Evolutionary conservation across 2,888 invertebrate species (phyloP), one percentile per base, ranked within the genome.

Genomic region (Athrips mouffetella): DNA sequence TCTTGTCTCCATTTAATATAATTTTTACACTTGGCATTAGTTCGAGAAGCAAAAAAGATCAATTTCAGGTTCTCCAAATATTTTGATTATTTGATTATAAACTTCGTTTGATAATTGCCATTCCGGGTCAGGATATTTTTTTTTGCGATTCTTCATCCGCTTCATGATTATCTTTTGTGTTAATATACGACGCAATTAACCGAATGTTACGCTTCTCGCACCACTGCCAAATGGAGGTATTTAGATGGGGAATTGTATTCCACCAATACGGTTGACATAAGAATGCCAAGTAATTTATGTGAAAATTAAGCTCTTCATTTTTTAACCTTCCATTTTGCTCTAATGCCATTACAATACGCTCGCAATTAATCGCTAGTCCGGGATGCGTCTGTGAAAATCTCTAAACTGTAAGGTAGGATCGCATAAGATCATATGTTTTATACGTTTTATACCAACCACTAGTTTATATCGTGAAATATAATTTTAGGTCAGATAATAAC

Each of bases 91-190:
- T 23, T 33, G 18, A 6, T 50, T 10, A 25, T 49, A 55, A 10
- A 44, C 47, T 4, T 16, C 6, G n/a, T 50, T 16, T 3, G 53
- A 50, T n/a, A 56, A 27, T 48, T 52, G 48, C 50, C 51, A 55
- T 35, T 58, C 52, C 0, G 47, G 52, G 15, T 54, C 55, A 0
- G 52, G 50, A 47, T 58, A n/a, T 53, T 15, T 48, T 35, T n/a
- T 35, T 46, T 44, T 58, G 7, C 0, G 56, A 58, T 39, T 55
- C 58, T n/a, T 16, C 42, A 35, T 61, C 59, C 1, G 59, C 59
- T 18, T 31, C 31, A 7, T 16, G 27, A 40, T 67, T 69, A 8
- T 65, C 57, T 29, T 51, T 30, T 1, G 67, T 62, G 18, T 37
- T 37, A 13, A 69, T 39, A 6, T 29, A 44, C 7, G 44, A 44